Evolutionary conservation across 2,113 vertebrate species (phyloP).

Genomic region (Cottus gobio): DNA sequence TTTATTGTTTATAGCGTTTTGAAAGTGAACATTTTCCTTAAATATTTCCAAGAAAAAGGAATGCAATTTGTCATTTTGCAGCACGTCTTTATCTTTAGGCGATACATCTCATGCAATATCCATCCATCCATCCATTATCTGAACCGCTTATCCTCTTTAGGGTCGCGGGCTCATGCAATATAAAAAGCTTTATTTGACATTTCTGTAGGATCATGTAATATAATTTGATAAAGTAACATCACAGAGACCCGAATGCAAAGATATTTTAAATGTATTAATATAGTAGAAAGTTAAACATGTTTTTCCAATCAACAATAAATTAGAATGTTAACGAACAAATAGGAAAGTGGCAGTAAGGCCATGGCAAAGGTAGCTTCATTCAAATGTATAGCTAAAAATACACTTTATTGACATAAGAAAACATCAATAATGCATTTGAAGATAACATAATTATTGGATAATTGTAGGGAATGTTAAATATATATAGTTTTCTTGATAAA

Average conservation of each 20-base stretch:
- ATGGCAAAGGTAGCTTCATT: constrained; percentile 3
- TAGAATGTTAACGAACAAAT: neutral
- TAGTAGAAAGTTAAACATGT: neutral
- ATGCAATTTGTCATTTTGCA: neutral
- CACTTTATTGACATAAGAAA: neutral
- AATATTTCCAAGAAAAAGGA: neutral
- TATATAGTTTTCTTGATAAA: neutral
- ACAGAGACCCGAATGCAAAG: neutral
- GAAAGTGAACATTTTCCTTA: neutral
- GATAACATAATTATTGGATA: too few relatives aligned
- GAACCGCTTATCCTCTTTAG: too few relatives aligned
- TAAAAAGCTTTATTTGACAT: neutral
- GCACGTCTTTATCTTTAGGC: neutral
- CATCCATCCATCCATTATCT: too few relatives aligned
- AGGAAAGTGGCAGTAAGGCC: neutral
- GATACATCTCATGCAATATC: neutral
- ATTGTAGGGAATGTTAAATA: constrained; percentile 17
- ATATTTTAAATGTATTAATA: neutral
- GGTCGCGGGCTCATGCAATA: neutral
- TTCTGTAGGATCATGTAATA: neutral
- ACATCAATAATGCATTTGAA: neutral
- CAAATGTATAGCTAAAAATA: neutral
- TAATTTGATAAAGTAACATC: neutral
- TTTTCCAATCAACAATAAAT: constrained; percentile 4
- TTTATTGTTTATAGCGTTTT: neutral